A percentile compares a stretch with the other conserved stretches of the same genome.
Evolutionary conservation across 2,113 vertebrate species (phyloP).

Genomic region (Spilogale gracilis): DNA sequence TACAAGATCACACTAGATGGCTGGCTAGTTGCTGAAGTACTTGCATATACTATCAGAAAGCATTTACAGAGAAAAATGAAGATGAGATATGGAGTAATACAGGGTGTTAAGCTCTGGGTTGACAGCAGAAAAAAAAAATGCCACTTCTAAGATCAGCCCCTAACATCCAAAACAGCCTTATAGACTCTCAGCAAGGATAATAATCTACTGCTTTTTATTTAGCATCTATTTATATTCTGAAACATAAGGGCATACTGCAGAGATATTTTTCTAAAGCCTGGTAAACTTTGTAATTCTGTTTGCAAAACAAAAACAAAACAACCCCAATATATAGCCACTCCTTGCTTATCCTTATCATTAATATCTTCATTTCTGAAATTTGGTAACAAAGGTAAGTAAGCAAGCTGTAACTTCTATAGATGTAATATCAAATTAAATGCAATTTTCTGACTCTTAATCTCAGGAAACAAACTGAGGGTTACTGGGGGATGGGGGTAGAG

Average conservation of each 20-base stretch:
- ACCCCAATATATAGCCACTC: background rate
- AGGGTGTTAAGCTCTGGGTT: background rate
- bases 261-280: constrained; percentile 36
- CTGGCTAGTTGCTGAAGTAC: background rate
- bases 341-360: background rate
- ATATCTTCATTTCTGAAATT: constrained; percentile 60
- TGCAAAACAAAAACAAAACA: background rate
- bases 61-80: constrained; percentile 52
- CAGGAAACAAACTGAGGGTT: too few species aligned
- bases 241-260: constrained; percentile 1
- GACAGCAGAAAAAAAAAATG: constrained; percentile 35
- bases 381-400: constrained; percentile 41
- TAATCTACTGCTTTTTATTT: background rate
- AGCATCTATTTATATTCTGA: constrained; percentile 46
- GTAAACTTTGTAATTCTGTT: constrained; percentile 31
- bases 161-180: constrained; percentile 15
- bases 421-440: background rate
- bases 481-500: too few species aligned
- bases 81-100: background rate
- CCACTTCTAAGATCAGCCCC: constrained; percentile 10
- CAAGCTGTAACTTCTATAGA: background rate
- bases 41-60: constrained; percentile 30
- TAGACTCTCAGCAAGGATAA: background rate
- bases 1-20: background rate
- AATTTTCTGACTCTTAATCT: constrained; percentile 8